A percentile compares a stretch with the other conserved stretches of the same genome.
Evolutionary conservation across 2,888 invertebrate genomes (phyloP).

Genomic region (Plebejus melissa): DNA sequence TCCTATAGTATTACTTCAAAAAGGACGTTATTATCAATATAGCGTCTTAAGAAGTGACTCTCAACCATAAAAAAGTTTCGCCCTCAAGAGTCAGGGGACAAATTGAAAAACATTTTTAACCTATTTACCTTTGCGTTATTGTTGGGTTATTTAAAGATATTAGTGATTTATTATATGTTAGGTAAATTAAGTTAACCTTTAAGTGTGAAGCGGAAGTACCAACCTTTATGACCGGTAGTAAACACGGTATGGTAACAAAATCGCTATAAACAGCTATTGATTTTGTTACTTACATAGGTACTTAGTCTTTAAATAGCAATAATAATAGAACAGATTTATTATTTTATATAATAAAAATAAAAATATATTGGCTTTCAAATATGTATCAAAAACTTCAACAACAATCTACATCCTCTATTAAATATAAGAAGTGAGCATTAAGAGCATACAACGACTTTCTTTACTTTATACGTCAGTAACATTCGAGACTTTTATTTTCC

Average conservation of each 20-base stretch:
- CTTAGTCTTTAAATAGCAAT: neutral
- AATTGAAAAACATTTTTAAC: neutral
- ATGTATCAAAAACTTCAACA: neutral
- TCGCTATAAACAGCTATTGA: neutral
- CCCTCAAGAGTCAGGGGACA: too few species aligned
- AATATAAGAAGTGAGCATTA: neutral
- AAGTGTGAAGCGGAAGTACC: neutral
- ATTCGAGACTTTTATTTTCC: conserved; percentile 18
- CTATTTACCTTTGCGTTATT: neutral
- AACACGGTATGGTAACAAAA: neutral
- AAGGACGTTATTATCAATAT: too few species aligned
- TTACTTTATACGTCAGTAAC: neutral
- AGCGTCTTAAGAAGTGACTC: too few species aligned
- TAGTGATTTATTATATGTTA: neutral
- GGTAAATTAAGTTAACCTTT: neutral
- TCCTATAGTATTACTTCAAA: too few species aligned
- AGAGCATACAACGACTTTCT: neutral
- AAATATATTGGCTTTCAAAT: neutral
- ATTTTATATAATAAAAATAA: neutral
- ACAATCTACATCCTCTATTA: neutral
- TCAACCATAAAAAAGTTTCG: too few species aligned
- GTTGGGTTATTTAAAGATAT: neutral
- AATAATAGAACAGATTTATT: too few species aligned
- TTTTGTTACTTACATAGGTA: neutral
- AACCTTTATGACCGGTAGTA: neutral